A percentile compares a stretch with the other conserved stretches of the same genome.
Conservation (phyloP, 2,888 invertebrate species). For the Diploptera punctata region DNA sequence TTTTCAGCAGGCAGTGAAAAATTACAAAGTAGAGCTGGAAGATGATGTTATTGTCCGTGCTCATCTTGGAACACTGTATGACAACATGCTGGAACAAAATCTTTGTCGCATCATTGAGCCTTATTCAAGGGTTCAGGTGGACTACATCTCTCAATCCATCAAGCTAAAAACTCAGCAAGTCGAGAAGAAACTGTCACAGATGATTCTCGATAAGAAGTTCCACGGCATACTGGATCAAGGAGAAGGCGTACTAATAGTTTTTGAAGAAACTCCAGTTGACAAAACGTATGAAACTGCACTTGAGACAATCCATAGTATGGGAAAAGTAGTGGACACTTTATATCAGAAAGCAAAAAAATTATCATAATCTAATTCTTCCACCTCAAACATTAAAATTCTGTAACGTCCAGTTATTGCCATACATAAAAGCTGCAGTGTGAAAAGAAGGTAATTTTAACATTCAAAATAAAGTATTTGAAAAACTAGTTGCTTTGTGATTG, state of each 20-base stretch:
- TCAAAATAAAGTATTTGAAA: background rate
- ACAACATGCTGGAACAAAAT: slow-evolving; percentile 99
- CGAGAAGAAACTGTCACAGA: slow-evolving; percentile 98
- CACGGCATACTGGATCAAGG: slow-evolving; percentile 98
- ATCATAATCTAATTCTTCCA: slow-evolving; percentile 64
- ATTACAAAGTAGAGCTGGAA: slow-evolving; percentile 87
- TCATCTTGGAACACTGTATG: slow-evolving; percentile 95
- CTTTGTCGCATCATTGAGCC: slow-evolving; percentile 98
- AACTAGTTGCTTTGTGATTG: background rate
- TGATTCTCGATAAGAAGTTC: slow-evolving; percentile 99
- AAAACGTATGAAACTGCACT: slow-evolving; percentile 97
- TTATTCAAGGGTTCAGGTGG: slow-evolving; percentile 90
- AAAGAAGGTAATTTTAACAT: background rate
- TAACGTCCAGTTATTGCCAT: slow-evolving; percentile 4
- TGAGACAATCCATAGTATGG: slow-evolving; percentile 98
- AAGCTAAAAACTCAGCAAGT: slow-evolving; percentile 89
- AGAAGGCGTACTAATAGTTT: slow-evolving; percentile 96
- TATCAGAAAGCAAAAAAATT: slow-evolving; percentile 99
- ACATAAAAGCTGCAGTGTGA: background rate
- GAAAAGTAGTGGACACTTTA: slow-evolving; percentile 98
- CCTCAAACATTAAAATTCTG: background rate
- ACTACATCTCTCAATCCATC: slow-evolving; percentile 91
- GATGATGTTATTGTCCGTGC: slow-evolving; percentile 97
- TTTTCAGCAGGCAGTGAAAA: slow-evolving; percentile 88
- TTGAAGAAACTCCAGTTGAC: slow-evolving; percentile 93